Evolutionary conservation across 2,888 invertebrate genomes (phyloP).

Genomic region (Proisotoma minuta): DNA sequence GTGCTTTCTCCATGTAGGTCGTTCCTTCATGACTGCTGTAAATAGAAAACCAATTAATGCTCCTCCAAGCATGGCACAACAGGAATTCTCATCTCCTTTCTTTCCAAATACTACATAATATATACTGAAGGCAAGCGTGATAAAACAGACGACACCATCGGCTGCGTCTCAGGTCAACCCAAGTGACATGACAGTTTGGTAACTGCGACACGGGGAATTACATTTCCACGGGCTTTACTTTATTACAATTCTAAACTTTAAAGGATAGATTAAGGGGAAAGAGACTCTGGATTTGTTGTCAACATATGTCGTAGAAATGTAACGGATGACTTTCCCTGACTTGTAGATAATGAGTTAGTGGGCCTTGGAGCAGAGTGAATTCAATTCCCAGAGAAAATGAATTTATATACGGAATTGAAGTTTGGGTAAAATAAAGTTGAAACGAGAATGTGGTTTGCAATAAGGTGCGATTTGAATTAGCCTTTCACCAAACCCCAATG

Average conservation of each 20-base stretch:
- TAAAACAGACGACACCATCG: too few species aligned
- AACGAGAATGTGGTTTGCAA: neutral
- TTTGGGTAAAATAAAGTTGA: neutral
- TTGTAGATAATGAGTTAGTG: neutral
- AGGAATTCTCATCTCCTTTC: neutral
- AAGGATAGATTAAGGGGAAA: neutral
- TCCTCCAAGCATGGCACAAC: neutral
- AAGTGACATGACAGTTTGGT: too few species aligned
- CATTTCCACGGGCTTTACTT: too few species aligned
- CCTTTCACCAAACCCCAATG: too few species aligned
- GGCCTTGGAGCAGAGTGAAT: neutral
- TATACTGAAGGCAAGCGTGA: too few species aligned
- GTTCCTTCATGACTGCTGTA: slow-evolving; percentile 2
- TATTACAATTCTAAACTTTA: too few species aligned
- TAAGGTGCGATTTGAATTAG: neutral
- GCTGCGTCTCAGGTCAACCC: too few species aligned
- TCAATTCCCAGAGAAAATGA: neutral
- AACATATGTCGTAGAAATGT: neutral
- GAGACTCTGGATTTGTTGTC: neutral
- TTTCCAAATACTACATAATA: too few species aligned
- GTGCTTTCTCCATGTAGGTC: neutral
- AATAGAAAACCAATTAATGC: slow-evolving; percentile 19
- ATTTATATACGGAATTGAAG: neutral
- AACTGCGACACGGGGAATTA: too few species aligned
- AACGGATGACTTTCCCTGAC: neutral